Evolutionary conservation across 1,140 invertebrate species (phyloP), one percentile per base, ranked within the genome.

Genomic region (Notospermus geniculatus): DNA sequence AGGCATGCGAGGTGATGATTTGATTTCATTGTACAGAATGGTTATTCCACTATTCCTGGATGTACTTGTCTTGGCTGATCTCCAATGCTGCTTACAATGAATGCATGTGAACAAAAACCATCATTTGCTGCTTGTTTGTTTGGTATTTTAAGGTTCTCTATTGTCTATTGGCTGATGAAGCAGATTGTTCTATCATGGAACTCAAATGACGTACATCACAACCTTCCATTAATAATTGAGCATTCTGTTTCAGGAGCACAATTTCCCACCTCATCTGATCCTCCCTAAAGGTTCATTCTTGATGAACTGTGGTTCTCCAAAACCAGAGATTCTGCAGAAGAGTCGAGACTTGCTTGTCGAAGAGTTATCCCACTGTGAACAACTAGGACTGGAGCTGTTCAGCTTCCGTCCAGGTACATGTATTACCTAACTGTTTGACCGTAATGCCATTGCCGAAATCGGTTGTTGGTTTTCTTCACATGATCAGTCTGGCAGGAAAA

Each of bases 381-480:
- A 72, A 41, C 71, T 86, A 1, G 83, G 83, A 19, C 76, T 86
- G 13, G 71, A 66, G 25, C 69, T 82, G n/a, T 85, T 79, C 68
- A 86, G 85, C 63, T 84, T 85, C 56, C 84, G 86, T 69, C 84
- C 84, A 60, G 84, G 84, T 83, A 62, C 57, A 39, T 15, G n/a
- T n/a, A n/a, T n/a, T n/a, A n/a, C n/a, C n/a, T n/a, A n/a, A n/a
- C n/a, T n/a, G n/a, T n/a, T n/a, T n/a, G n/a, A n/a, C n/a, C n/a
- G n/a, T n/a, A n/a, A n/a, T n/a, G n/a, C n/a, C n/a, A n/a, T n/a
- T n/a, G n/a, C n/a, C n/a, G n/a, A n/a, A n/a, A n/a, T n/a, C n/a
- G n/a, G n/a, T n/a, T n/a, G n/a, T n/a, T n/a, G n/a, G n/a, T n/a
- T n/a, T n/a, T n/a, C n/a, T n/a, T n/a, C n/a, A n/a, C n/a, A n/a